phyloP scores from a whole-genome alignment of 2,888 invertebrate species.

The Oligia strigilis region DNA sequence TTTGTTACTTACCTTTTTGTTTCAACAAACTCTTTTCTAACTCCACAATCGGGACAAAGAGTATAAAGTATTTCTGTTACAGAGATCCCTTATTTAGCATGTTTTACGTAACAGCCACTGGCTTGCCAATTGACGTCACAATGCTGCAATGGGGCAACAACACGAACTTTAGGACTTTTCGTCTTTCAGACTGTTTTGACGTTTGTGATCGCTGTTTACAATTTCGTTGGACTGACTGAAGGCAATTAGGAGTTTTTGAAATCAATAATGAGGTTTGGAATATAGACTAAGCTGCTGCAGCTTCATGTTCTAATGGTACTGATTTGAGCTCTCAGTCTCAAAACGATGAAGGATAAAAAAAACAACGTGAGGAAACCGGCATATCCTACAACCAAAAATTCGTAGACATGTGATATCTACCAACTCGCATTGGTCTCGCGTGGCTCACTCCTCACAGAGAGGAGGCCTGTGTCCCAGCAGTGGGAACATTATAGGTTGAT shows the following conservation, averaged over 20 bases:
- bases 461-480: not conserved
- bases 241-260: conserved; percentile 18
- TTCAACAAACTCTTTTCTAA: conserved; percentile 4
- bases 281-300: not conserved
- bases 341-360: not conserved
- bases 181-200: conserved; percentile 61
- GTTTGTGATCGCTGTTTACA: conserved; percentile 56
- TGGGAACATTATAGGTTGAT: not conserved
- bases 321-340: not conserved
- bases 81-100: conserved; percentile 64
- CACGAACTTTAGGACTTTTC: conserved; percentile 57
- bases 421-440: not conserved
- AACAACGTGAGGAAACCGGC: not conserved
- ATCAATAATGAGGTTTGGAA: not conserved
- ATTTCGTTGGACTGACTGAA: conserved; percentile 38
- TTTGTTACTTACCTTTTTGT: not conserved
- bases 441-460: not conserved
- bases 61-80: conserved; percentile 54
- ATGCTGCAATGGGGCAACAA: conserved; percentile 58
- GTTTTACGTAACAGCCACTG: conserved; percentile 62
- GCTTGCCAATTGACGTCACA: conserved; percentile 73
- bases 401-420: not conserved
- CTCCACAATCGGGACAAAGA: conserved; percentile 39
- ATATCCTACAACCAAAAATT: not conserved
- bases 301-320: not conserved